Base-by-base conservation (phyloP, 2,113 vertebrate species). In the Polypterus senegalus region DNA sequence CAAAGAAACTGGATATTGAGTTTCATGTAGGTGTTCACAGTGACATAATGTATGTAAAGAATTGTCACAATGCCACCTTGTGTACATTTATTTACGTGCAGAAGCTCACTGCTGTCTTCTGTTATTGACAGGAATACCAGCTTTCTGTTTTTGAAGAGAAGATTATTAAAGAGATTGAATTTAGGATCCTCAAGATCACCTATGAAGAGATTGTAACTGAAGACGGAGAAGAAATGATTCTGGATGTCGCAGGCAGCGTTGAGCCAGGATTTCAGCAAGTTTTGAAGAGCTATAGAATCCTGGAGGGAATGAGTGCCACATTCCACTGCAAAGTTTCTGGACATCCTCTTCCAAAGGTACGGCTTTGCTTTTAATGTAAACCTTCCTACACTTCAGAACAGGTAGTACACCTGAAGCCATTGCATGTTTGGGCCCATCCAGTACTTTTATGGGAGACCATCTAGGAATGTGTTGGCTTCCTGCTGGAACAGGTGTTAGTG, bases 151-250 rank as follows among this genome's bases (percentile, higher is more conserved):
- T 99, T 63, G 96, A 99, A 71, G 91, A 94, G 77, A 87, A 89
- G 69, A 91, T 99, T 73, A 99, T 99, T 70, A 92, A 91, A 70
- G 93, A 99, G 84, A 94, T 98, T 62, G 93, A 99, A 78, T 84
- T 93, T 53, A 87, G 92, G 66, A 94, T 99, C 79, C 88, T 96
- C 78, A 96, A 88, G 72, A 96, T 93, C 9, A 91, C 88, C 1
- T 88, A 98, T 73, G 81, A 79, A 71, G 89, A 98, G 72, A 80
- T 98, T 65, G 88, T 98, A 6, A 85, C 79, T 61, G 94, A 97
- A 82, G 96, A 98, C 0, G 85, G 92, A 67, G 91, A 93, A 74
- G 82, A 91, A 70, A 90, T 91, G 86, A 76, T 90, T 65, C 66
- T 92, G 62, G 93, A 89, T 48, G 75, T 86, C 56, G 77, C 88